A percentile compares a stretch with the other conserved stretches of the same genome.
phyloP scores from a whole-genome alignment of 2,888 invertebrate species.

The Ochropleura plecta region DNA sequence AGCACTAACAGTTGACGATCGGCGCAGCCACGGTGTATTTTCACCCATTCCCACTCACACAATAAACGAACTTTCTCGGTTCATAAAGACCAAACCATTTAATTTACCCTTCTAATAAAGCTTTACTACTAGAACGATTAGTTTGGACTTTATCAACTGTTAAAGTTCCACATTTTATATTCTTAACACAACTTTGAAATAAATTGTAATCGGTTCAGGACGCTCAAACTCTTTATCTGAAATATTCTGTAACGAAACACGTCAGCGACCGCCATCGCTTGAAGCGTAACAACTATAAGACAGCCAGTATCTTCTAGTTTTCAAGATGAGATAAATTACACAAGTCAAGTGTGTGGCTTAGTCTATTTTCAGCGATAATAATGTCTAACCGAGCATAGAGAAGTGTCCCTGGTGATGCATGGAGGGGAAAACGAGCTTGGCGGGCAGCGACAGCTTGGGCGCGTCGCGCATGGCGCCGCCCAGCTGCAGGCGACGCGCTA shows the following conservation, averaged over 20 bases:
- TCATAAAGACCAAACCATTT: too few relatives aligned
- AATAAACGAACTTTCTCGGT: too few relatives aligned
- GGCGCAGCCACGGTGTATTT: background rate
- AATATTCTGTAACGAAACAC: background rate
- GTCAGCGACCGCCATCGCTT: background rate
- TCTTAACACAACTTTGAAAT: too few relatives aligned
- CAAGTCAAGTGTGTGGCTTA: background rate
- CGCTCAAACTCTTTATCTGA: background rate
- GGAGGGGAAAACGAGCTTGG: constrained; percentile 99
- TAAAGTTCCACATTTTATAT: too few relatives aligned
- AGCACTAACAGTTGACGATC: background rate
- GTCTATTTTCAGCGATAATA: constrained; percentile 68
- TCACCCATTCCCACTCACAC: too few relatives aligned
- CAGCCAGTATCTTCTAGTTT: background rate
- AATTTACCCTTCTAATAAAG: too few relatives aligned
- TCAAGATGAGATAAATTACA: background rate
- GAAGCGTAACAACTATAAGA: background rate
- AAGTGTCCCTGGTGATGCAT: constrained; percentile 99
- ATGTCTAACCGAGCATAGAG: constrained; percentile 94
- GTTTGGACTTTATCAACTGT: too few relatives aligned
- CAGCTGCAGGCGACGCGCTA: constrained; percentile 97
- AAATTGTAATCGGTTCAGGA: background rate
- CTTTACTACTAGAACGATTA: too few relatives aligned
- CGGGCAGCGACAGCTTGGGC: constrained; percentile 98
- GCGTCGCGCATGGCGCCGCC: constrained; percentile 97